Evolutionary conservation across 2,113 vertebrate species (phyloP).

Genomic region (Strigops habroptila): DNA sequence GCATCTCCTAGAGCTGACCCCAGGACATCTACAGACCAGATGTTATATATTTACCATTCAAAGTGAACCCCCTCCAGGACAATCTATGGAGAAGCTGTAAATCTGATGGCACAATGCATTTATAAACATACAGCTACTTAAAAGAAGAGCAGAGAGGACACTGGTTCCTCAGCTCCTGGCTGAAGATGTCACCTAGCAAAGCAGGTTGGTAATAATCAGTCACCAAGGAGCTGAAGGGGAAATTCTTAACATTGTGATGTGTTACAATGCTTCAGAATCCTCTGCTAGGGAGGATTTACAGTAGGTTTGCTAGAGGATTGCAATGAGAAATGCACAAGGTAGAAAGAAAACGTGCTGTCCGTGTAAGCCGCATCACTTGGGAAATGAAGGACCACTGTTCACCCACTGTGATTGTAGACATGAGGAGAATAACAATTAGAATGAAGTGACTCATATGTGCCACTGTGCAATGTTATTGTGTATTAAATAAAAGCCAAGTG

Average conservation of each 20-base stretch:
- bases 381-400: slow-evolving; percentile 3
- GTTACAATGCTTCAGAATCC: neutral
- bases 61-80: neutral
- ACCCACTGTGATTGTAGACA: slow-evolving; percentile 32
- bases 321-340: neutral
- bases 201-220: neutral
- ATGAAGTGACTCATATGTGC: slow-evolving; percentile 38
- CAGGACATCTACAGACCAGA: neutral
- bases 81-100: neutral
- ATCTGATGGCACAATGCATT: neutral
- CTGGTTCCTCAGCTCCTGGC: neutral
- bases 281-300: neutral
- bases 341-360: neutral
- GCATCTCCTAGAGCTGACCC: neutral
- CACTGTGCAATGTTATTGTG: neutral
- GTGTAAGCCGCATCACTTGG: neutral
- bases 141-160: neutral
- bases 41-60: neutral
- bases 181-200: neutral
- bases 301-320: neutral
- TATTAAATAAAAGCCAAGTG: neutral
- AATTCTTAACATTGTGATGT: neutral
- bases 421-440: slow-evolving; percentile 52
- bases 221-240: neutral
- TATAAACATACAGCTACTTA: neutral